Evolutionary conservation across 2,113 vertebrate genomes (phyloP), one percentile per base, ranked within the genome.

Genomic region (Anoplopoma fimbria): DNA sequence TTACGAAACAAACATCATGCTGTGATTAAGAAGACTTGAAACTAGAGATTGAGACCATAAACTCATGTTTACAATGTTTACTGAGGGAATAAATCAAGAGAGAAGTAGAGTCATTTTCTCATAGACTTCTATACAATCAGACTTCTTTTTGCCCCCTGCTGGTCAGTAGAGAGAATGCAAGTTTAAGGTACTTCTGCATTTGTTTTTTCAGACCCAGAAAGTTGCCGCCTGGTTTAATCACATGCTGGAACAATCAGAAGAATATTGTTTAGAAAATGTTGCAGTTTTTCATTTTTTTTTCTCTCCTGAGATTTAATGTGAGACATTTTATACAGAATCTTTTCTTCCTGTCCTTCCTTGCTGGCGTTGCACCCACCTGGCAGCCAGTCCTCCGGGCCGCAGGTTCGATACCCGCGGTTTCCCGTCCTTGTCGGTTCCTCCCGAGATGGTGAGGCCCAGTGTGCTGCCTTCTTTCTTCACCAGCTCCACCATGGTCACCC

Each of bases 391-490:
- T 58, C 97, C 98, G 0, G 98, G 97, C 29, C 98, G 95, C 47
- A 99, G 93, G 93, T 98, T 99, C 27, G 98, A 99, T 47, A 99
- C 98, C 61, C 98, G 93, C 7, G 98, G 98, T 84, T 98, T 99
- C 58, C 98, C 97, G 1, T 99, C 98, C 90, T 99, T 99, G 95
- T 99, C 98, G 0, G 98, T 99, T 47, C 98, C 98, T 15, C 98
- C 98, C 0, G 98, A 99, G 93, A 99, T 97, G 69, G 98, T 99
- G 81, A 99, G 96, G 31, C 98, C 98, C 0, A 99, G 93, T 0
- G 98, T 98, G 94, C 97, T 98, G 83, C 98, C 98, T 78, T 99
- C 98, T 49, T 97, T 99, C 94, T 99, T 99, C 75, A 97, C 96
- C 93, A 99, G 95, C 93, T 99, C 98, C 94, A 99, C 98, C 8